Evolutionary conservation across 1,140 invertebrate species (phyloP), one percentile per base, ranked within the genome.

Genomic region (Hydropsyche tenuis): DNA sequence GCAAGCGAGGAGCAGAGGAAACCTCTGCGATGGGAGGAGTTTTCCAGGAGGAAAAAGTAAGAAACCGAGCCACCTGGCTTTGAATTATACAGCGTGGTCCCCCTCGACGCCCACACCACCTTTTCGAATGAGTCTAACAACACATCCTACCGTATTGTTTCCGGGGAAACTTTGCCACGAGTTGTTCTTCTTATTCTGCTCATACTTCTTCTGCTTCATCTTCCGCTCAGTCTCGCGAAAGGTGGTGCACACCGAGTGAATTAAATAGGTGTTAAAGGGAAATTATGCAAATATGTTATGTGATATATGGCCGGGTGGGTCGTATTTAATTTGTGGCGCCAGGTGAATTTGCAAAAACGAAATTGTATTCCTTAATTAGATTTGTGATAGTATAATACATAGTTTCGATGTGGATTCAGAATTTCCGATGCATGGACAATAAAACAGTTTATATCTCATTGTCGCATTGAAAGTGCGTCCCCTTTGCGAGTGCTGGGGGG

Each of bases 261-360:
- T 77, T 77, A 74, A 77, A 77, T 77, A 74, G 75, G 75, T 77
- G 75, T 77, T 77, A 77, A 77, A 77, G 69, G 75, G 75, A 77
- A 74, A 77, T 77, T 77, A 77, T 77, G 75, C 69, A 77, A 77
- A 77, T 77, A 72, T 74, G 73, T 72, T 77, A 65, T 65, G 62
- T 65, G 60, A 65, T 73, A 65, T 73, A 73, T 70, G 68, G 68
- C 25, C 45, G 42, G 66, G 23, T 69, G 46, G 66, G 43, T 69
- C 43, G 48, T 48, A 70, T 70, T 70, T 70, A 70, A 70, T 70
- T 70, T 70, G 68, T 46, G 68, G 7, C 9, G 25, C 51, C 25
- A 70, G 43, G 46, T 53, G 25, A 56, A 70, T 70, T 70, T 56
- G 48, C 68, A n/a, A n/a, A n/a, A n/a, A n/a, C n/a, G n/a, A n/a